Evolutionary conservation across 2,888 invertebrate species (phyloP), one percentile per base, ranked within the genome.

Genomic region (Amiota minor): DNA sequence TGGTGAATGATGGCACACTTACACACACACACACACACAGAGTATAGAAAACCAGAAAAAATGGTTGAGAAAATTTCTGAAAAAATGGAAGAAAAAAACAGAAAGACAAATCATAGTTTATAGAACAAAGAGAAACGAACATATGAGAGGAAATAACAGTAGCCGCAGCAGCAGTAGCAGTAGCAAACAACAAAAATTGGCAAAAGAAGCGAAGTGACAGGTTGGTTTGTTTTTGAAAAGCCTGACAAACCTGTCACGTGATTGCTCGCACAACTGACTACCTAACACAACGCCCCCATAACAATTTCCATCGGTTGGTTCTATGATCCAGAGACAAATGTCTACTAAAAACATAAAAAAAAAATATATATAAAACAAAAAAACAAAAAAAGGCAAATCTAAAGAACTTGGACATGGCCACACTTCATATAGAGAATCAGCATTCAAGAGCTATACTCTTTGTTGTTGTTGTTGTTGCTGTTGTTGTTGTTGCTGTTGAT

Each of bases 201-300:
- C 9, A 50, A 68, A 53, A 35, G 53, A 16, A 69, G 70, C 71
- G 74, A 76, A 76, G 74, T 81, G 80, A 76, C 77, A 82, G 80
- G 77, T 83, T 75, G 81, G 84, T 79, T 81, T 84, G 79, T 82
- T 82, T 82, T 82, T 69, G 71, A 74, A 59, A 78, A 74, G 80
- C 79, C 84, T 82, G 82, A 82, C 83, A 84, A 82, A 82, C 82
- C 82, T 82, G 84, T 84, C 82, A 84, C 82, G 79, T 84, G 84
- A 83, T 82, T 83, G 81, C 81, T 82, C 56, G 18, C 56, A 59
- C 80, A 79, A 81, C 83, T 82, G 79, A 74, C 56, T 59, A 80
- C 77, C 77, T 73, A 73, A 35, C 53, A n/a, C 53, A 53, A 53
- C 12, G 11, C 62, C 62, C 18, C 61, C 61, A 18, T 1, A 62